phyloP scores from a whole-genome alignment of 1,140 invertebrate species.

The Drosophila prosaltans region DNA sequence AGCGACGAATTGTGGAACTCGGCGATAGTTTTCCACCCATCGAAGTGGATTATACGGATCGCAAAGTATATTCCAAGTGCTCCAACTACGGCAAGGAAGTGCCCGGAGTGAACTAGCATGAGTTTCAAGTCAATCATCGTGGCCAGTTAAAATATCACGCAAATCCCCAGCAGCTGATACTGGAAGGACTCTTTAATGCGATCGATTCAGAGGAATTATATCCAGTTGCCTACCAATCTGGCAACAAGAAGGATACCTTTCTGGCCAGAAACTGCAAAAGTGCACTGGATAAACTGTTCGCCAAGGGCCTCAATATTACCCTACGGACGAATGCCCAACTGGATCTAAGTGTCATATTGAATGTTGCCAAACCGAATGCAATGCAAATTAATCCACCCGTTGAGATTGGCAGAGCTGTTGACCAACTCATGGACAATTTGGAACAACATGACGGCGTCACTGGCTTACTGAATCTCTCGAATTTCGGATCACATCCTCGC shows the following conservation, averaged over 20 bases:
- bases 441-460: conserved; percentile 34
- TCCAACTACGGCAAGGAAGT: conserved; percentile 28
- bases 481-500: conserved; percentile 26
- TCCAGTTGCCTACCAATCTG: conserved; percentile 55
- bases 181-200: conserved; percentile 47
- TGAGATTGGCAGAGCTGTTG: conserved; percentile 39
- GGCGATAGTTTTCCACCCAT: conserved; percentile 41
- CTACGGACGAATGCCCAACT: conserved; percentile 30
- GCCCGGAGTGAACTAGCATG: conserved; percentile 50
- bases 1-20: conserved; percentile 39
- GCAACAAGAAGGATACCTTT: conserved; percentile 38
- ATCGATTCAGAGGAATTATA: conserved; percentile 52
- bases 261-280: conserved; percentile 50
- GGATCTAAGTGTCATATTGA: not conserved
- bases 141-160: conserved; percentile 30
- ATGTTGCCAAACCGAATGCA: conserved; percentile 37
- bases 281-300: conserved; percentile 59
- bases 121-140: conserved; percentile 46
- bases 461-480: conserved; percentile 43
- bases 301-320: conserved; percentile 24
- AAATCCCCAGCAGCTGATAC: conserved; percentile 34
- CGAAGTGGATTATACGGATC: conserved; percentile 37
- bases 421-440: conserved; percentile 30
- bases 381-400: conserved; percentile 24
- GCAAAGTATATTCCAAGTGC: conserved; percentile 32